phyloP scores from a whole-genome alignment of 2,888 invertebrate species.

The Tetramorium bicarinatum region DNA sequence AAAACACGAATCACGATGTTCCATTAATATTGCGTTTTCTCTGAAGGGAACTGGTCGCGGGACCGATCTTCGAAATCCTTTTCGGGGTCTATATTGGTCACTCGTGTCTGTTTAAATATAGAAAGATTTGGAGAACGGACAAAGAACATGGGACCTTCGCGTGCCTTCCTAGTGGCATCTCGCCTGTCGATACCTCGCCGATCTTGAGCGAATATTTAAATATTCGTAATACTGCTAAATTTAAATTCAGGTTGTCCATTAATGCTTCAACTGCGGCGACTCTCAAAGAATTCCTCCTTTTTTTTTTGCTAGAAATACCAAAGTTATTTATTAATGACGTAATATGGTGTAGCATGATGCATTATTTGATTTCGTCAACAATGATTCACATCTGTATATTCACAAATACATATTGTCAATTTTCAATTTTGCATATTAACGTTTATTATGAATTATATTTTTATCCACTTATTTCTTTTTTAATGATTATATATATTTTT shows the following conservation, averaged over 20 bases:
- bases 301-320: neutral
- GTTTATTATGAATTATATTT: neutral
- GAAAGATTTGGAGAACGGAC: neutral
- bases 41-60: neutral
- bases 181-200: neutral
- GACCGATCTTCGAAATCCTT: conserved; percentile 9
- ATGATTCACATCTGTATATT: neutral
- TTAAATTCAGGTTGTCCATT: conserved; percentile 35
- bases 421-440: neutral
- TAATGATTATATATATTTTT: neutral
- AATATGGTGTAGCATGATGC: neutral
- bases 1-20: conserved; percentile 41
- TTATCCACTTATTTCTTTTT: neutral
- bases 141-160: conserved; percentile 1
- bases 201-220: conserved; percentile 35
- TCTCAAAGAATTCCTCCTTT: conserved; percentile 9
- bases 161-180: neutral
- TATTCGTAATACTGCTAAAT: conserved; percentile 25
- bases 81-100: neutral
- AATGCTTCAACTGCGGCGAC: neutral
- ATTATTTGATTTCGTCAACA: neutral
- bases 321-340: conserved; percentile 17
- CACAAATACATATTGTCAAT: neutral
- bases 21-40: conserved; percentile 16
- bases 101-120: conserved; percentile 19